Evolutionary conservation across 2,888 invertebrate genomes (phyloP).

Genomic region (Orgyia antiqua): DNA sequence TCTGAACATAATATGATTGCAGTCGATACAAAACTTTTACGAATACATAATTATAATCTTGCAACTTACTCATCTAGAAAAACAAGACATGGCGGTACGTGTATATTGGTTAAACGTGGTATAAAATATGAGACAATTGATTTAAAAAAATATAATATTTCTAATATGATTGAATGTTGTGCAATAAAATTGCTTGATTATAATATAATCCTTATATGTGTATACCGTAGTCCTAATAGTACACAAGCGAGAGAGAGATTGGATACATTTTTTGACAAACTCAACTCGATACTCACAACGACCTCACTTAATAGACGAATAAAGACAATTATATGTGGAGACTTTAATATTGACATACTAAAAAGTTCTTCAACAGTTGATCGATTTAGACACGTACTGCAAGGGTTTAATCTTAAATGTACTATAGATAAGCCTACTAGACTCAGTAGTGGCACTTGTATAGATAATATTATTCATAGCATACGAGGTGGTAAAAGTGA

Average conservation of each 20-base stretch:
- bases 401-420: too few relatives aligned
- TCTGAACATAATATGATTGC: not conserved
- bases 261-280: not conserved
- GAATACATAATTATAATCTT: not conserved
- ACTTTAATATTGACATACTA: too few relatives aligned
- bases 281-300: not conserved
- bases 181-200: constrained; percentile 4
- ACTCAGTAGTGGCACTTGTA: too few relatives aligned
- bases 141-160: constrained; percentile 4
- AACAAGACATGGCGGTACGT: not conserved
- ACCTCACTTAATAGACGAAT: not conserved
- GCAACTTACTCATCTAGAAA: not conserved
- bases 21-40: not conserved
- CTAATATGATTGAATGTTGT: constrained; percentile 6
- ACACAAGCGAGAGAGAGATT: not conserved
- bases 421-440: too few relatives aligned
- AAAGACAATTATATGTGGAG: too few relatives aligned
- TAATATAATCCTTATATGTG: too few relatives aligned
- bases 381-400: too few relatives aligned
- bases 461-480: too few relatives aligned
- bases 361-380: too few relatives aligned
- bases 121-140: constrained; percentile 1
- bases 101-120: not conserved
- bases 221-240: constrained; percentile 6
- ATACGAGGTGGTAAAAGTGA: too few relatives aligned